Evolutionary conservation across 23 tunicate species (phyloP), one percentile per base, ranked within the genome.

Genomic region (Oikopleura dioica): DNA sequence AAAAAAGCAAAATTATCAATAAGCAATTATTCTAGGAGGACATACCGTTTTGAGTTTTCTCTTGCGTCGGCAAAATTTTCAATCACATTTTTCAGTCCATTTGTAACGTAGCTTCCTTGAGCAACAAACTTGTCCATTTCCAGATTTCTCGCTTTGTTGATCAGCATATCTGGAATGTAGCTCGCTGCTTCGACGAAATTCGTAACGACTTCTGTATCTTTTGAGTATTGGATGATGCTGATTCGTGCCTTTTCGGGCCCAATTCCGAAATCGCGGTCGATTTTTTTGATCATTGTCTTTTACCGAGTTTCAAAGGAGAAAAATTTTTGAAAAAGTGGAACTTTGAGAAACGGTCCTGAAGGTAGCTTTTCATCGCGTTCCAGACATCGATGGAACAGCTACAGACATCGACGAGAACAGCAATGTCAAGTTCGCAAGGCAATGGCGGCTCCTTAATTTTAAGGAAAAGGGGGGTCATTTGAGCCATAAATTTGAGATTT

Each of bases 41-140:
- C n/a, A n/a, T n/a, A n/a, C n/a, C n/a, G n/a, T n/a, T n/a, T 31
- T 24, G 72, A 23, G 2, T 28, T 28, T 21, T 23, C 33, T 21
- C 72, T 23, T 2, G 32, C 33, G 33, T 16, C 5, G 2, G 16
- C 33, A 63, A 63, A 63, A 2, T 63, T 31, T 16, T 63, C 33
- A 5, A 63, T 24, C 2, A 63, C 72, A 63, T 63, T 63, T 63
- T 31, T 24, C 30, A 63, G 72, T 24, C 72, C 72, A 63, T 63
- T 63, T 24, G 72, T 63, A 28, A 63, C 72, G 72, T 63, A 63
- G 33, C 72, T 63, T 21, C 72, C 72, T 28, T 63, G 72, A 28
- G 72, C 72, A 23, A 63, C 72, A 63, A 63, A 63, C 26, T 24
- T 23, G 72, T 63, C 72, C 72, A 63, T 63, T 63, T 63, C 5